Evolutionary conservation across 2,797 vertebrate genomes (phyloP).

Genomic region (Megalops cyprinoides): DNA sequence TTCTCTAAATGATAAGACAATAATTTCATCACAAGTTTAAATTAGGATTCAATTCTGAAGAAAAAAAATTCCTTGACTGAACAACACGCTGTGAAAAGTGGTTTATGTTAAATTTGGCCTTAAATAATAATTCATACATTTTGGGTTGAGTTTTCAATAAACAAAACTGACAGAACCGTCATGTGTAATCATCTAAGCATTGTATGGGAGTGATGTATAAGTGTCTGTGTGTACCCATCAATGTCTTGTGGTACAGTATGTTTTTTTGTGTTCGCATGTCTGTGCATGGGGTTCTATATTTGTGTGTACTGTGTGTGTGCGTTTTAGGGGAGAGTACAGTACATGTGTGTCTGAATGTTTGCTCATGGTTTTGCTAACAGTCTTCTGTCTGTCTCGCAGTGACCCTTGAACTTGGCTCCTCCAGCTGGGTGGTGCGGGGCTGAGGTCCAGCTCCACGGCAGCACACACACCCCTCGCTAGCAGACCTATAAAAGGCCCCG

Average conservation of each 20-base stretch:
- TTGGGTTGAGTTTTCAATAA: no score
- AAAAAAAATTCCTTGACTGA: constrained; percentile 6
- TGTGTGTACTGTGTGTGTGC: no score
- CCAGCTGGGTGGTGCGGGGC: constrained; percentile 60
- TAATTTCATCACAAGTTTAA: constrained; percentile 28
- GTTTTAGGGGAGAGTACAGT: no score
- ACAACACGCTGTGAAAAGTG: no score
- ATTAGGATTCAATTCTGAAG: no score
- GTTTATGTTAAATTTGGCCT: no score
- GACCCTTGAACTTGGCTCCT: constrained; percentile 67
- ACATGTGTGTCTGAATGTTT: no score
- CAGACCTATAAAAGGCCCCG: constrained; percentile 60
- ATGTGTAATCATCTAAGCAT: no score
- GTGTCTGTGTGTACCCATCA: background rate
- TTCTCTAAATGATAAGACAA: constrained; percentile 33
- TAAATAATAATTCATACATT: no score
- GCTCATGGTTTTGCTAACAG: constrained; percentile 33
- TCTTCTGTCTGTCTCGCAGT: constrained; percentile 46
- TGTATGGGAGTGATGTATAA: background rate
- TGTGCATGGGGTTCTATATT: no score
- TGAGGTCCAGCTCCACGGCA: constrained; percentile 73
- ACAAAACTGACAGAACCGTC: no score
- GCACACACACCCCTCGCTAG: constrained; percentile 51
- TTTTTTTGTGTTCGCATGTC: constrained; percentile 1
- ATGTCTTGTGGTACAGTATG: constrained; percentile 1